Base-by-base conservation (phyloP, 2,797 vertebrate species). In the Paedocypris micromegethes region DNA sequence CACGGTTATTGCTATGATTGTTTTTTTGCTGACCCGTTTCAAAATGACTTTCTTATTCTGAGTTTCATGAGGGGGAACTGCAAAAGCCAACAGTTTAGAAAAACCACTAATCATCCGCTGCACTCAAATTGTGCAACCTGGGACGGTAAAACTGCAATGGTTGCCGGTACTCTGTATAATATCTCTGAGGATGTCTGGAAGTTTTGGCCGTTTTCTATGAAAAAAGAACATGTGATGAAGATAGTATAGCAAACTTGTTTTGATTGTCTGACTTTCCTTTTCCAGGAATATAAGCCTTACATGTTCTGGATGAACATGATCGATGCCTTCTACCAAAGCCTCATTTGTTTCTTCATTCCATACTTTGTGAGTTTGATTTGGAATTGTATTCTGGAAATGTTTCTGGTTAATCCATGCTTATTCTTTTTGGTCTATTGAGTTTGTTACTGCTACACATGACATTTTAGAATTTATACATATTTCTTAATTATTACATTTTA, bases 241-340 rank as follows among this genome's bases (percentile, higher is more conserved):
- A 23, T 23, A 23, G 23, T 23, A 23, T 23, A 23, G 23, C 23
- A 23, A 23, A 23, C 37, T 55, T 44, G 2, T 8, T 23, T 6
- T 70, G 50, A 64, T 47, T 51, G 58, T 48, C 4, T 43, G 40
- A 39, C 41, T 50, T 43, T 60, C 42, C 23, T 66, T 62, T 80
- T 73, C 55, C 83, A 99, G 97, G 97, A 97, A 80, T 99, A 97
- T 72, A 91, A 93, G 75, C 96, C 94, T 60, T 91, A 92, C 3
- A 93, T 97, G 85, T 98, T 99, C 89, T 99, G 97, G 97, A 90
- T 96, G 83, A 99, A 95, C 80, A 98, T 99, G 96, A 92, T 94
- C 0, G 97, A 98, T 75, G 96, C 96, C 5, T 88, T 95, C 84
- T 98, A 98, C 89, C 97, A 99, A 88, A 99, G 96, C 79, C 88